Evolutionary conservation across 2,113 vertebrate species (phyloP).

Genomic region (Bostrychus sinensis): DNA sequence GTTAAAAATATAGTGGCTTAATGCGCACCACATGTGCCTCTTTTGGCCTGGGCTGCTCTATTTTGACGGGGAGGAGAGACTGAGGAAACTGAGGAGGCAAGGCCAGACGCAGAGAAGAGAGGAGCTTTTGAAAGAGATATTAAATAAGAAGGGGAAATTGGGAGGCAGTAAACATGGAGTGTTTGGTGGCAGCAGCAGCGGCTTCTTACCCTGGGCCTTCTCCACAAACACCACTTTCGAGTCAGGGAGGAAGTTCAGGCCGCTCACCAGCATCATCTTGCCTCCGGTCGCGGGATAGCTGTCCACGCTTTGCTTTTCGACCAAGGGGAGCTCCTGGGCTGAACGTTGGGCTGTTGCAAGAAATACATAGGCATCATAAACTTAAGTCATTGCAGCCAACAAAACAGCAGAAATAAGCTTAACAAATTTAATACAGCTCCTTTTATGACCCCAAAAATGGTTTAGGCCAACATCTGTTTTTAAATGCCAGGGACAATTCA

Average conservation of each 20-base stretch:
- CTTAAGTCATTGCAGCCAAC: slow-evolving; percentile 43
- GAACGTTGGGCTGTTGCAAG: slow-evolving; percentile 89
- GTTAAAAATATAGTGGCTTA: slow-evolving; percentile 85
- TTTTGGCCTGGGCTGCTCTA: slow-evolving; percentile 73
- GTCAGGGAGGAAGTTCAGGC: slow-evolving; percentile 95
- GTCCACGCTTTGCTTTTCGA: slow-evolving; percentile 94
- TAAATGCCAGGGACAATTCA: slow-evolving; percentile 36
- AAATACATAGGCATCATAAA: slow-evolving; percentile 25
- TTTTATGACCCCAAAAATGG: slow-evolving; percentile 51
- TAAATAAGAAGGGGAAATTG: slow-evolving; percentile 31
- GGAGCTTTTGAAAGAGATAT: slow-evolving; percentile 47
- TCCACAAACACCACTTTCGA: slow-evolving; percentile 98
- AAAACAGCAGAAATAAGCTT: slow-evolving; percentile 53
- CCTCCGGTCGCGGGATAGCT: slow-evolving; percentile 89
- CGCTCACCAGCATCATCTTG: slow-evolving; percentile 91
- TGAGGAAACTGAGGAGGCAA: slow-evolving; percentile 43
- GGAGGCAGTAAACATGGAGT: slow-evolving; percentile 34
- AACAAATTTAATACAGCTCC: slow-evolving; percentile 63
- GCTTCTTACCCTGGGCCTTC: slow-evolving; percentile 91
- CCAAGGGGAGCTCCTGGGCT: slow-evolving; percentile 95
- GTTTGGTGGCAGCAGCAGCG: slow-evolving; percentile 8
- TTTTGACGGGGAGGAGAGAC: slow-evolving; percentile 79
- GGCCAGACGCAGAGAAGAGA: slow-evolving; percentile 39
- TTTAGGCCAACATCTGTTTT: slow-evolving; percentile 57
- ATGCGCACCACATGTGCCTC: slow-evolving; percentile 81